Base-by-base conservation (phyloP, 2,888 invertebrate genomes). In the Deilephila elpenor region DNA sequence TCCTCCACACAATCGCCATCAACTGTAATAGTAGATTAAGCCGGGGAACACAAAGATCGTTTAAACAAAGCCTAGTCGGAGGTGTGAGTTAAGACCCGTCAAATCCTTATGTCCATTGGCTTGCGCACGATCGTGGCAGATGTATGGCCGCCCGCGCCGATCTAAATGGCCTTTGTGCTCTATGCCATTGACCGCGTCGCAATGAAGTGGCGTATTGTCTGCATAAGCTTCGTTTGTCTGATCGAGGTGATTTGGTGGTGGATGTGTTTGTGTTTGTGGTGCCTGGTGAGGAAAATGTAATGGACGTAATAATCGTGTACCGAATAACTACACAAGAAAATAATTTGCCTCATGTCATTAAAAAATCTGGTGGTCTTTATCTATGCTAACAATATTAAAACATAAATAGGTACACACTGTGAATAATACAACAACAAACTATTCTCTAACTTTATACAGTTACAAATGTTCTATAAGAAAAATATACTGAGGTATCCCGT, bases 41-140 rank as follows among this genome's bases (percentile, higher is more conserved):
- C 67, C 51, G 64, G 67, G 44, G 20, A 67, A 44, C 64, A 74
- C 71, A 89, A 88, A 89, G 86, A 87, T 85, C 87, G 84, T 85
- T 88, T 87, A 89, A 87, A 92, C 90, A 91, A 90, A 91, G 89
- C 88, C 85, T 82, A 84, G 83, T 73, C 75, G 76, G 77, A 83
- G 81, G 82, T 84, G 89, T 91, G 89, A 91, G 86, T 90, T 88
- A 91, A 88, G 86, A 84, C 87, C 89, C 86, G 85, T 87, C 88
- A 91, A 94, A 94, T 94, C 93, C 93, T 86, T 80, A 78, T 82
- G 83, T 83, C 91, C 86, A 91, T 92, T 90, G 91, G 88, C 84
- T 77, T 78, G 87, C 85, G 86, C 94, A 93, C 94, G 93, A 88
- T 84, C 89, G 86, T 73, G 83, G 85, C 93, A 93, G 93, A 93